phyloP scores from a whole-genome alignment of 2,113 vertebrate species.

The Tychaedon coryphoeus region DNA sequence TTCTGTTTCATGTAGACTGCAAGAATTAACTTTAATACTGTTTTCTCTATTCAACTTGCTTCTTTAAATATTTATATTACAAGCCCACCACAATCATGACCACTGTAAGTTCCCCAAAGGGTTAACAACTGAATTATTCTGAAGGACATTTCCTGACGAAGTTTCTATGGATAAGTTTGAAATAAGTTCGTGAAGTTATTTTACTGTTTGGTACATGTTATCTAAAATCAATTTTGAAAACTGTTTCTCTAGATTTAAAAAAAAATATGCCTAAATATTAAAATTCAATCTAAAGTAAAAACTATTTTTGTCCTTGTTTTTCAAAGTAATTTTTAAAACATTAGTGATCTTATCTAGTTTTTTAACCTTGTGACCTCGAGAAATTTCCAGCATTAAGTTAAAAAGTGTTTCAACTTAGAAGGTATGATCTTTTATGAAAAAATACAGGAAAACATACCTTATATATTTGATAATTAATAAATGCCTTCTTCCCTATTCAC shows the following conservation, averaged over 20 bases:
- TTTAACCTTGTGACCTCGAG: not conserved
- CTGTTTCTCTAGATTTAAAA: not conserved
- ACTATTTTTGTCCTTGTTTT: not conserved
- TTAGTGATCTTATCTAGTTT: not conserved
- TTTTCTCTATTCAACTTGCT: not conserved
- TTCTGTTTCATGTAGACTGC: not conserved
- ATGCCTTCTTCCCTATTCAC: not conserved
- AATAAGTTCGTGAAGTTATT: not conserved
- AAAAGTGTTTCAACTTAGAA: not conserved
- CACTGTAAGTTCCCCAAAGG: not conserved
- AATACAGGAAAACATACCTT: not conserved
- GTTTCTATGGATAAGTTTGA: not conserved
- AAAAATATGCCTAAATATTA: not conserved
- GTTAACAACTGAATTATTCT: not conserved
- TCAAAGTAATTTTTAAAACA: not conserved
- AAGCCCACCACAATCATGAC: not conserved
- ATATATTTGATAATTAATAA: not conserved
- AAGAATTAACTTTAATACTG: not conserved
- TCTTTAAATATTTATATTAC: not conserved
- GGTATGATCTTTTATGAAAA: not conserved
- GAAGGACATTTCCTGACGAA: not conserved
- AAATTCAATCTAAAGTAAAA: not conserved
- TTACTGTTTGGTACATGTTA: not conserved
- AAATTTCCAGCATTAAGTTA: not conserved
- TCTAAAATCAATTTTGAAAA: not conserved